Base-by-base conservation (phyloP, 1,140 invertebrate species). In the Aleiodes sp. region DNA sequence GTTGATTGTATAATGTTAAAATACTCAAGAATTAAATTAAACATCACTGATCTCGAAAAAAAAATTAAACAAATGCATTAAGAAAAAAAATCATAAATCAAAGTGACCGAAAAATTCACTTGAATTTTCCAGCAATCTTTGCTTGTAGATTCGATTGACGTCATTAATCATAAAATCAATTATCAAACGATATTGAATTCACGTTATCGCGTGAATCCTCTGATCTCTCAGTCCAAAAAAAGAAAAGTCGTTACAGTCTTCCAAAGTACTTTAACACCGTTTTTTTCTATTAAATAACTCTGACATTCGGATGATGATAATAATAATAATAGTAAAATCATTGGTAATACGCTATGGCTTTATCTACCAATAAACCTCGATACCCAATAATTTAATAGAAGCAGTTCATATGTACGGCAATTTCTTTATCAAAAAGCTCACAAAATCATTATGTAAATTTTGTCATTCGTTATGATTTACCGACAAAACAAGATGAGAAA, bases 181-280 rank as follows among this genome's bases (percentile, higher is more conserved):
- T 52, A 8, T 52, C 21, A 52, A 24, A 52, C 19, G 7, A n/a
- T 19, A 8, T 4, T 19, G 12, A 52, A 10, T 21, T 52, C 46
- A 52, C 46, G 21, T 52, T 6, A 52, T 24, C 1, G 19, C 46
- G 21, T 52, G 46, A 52, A 21, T 52, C 46, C 46, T 52, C 21
- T 52, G 46, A 52, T 52, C 46, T 52, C 46, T 52, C 19, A 52
- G 16, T 52, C 39, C 46, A 24, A 16, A 16, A 52, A 52, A n/a
- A 16, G 14, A 46, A 46, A 46, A 52, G n/a, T n/a, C 12, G 46
- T 16, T 52, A 52, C 46, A 52, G 46, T 52, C 46, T 52, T 52
- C 46, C 46, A 52, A 21, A 52, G 26, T 52, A 12, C 19, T 21
- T 19, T 2, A 52, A 12, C 19, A 16, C 46, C n/a, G 12, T n/a